Percentiles rank a stretch among this genome's conserved stretches.
These are phyloP conservation scores for Drosophila lacertosa DNA, from an alignment of 1,140 invertebrate genomes.

Conservation along the genomic window DNA sequence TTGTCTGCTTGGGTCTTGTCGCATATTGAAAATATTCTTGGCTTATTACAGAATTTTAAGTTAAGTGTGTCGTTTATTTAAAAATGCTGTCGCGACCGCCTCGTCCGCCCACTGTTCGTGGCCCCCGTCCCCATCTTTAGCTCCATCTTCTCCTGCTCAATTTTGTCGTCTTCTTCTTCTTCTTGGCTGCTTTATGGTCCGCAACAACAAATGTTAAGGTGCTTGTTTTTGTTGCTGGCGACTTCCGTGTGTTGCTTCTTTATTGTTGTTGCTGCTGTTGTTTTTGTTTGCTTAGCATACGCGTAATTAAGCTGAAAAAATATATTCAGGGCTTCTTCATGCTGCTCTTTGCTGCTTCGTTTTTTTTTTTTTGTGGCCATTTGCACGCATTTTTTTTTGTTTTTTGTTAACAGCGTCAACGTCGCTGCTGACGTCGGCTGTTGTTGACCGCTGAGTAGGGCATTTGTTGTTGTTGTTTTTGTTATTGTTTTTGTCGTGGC, in stretches of 20 bases:
- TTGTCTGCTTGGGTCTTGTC: constrained; percentile 22
- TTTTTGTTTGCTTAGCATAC: constrained; percentile 43
- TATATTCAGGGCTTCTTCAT: constrained; percentile 43
- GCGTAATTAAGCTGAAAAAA: constrained; percentile 71
- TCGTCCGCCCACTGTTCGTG: neutral
- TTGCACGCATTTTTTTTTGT: constrained; percentile 44
- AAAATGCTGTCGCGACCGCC: constrained; percentile 42
- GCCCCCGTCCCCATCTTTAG: neutral
- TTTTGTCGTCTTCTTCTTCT: no score
- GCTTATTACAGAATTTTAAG: constrained; percentile 44
- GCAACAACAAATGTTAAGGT: constrained; percentile 17
- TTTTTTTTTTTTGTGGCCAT: constrained; percentile 34
- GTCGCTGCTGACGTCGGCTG: constrained; percentile 35
- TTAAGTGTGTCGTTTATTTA: constrained; percentile 51
- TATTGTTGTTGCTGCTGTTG: constrained; percentile 10
- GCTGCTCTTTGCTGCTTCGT: constrained; percentile 8
- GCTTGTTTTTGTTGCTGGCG: constrained; percentile 24
- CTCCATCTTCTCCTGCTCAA: neutral
- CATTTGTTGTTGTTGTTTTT: constrained; percentile 27
- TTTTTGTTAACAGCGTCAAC: constrained; percentile 19
- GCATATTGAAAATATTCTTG: constrained; percentile 45
- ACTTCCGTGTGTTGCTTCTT: constrained; percentile 45
- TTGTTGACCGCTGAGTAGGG: constrained; percentile 64
- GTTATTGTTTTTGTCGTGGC: constrained; percentile 30
- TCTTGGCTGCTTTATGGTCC: neutral